Base-by-base conservation (phyloP, 2,797 vertebrate genomes). In the Pitangus sulphuratus region DNA sequence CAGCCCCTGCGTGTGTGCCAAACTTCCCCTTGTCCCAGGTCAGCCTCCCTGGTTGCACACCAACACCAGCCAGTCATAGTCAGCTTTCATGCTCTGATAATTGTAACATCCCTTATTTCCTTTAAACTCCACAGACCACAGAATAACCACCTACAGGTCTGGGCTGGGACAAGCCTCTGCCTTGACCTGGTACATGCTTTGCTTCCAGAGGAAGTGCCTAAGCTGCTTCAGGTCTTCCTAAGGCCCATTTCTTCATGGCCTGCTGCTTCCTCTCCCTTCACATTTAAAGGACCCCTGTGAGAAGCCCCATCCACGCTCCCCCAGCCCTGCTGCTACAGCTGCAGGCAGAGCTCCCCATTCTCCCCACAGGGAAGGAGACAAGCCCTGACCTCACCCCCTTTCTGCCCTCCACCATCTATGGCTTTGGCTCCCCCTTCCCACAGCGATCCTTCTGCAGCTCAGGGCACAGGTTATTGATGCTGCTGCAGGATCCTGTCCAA, bases 321-420 rank as follows among this genome's bases (percentile, higher is more conserved):
- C 39, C 71, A 31, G 60, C 9, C 30, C 42, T 61, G n/a, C 62
- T 60, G 44, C 53, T 75, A 7, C 30, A 57, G 54, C 48, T 85
- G 51, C 71, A 37, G 35, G 30, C 40, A 77, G 53, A 45, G 14
- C 24, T 9, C 11, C 9, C 6, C 17, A 2, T 26, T 25, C 33
- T 94, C 31, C 47, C 15, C 44, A 31, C 0, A 0, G 37, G n/a
- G 56, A 61, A 37, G 22, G 60, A 40, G 31, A 53, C 4, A 15
- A 48, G 37, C 13, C 37, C 8, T 74, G 74, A 31, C 56, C 40
- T 94, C 62, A 21, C 1, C 8, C 20, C 18, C 8, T 48, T 82
- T 57, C 58, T 89, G 51, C 44, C 51, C 20, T 45, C 33, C 35
- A 33, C 21, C 45, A 35, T 1, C 8, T 31, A 21, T 15, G 71